Conservation (phyloP, 2,113 vertebrate species). For the Pygoscelis adeliae region DNA sequence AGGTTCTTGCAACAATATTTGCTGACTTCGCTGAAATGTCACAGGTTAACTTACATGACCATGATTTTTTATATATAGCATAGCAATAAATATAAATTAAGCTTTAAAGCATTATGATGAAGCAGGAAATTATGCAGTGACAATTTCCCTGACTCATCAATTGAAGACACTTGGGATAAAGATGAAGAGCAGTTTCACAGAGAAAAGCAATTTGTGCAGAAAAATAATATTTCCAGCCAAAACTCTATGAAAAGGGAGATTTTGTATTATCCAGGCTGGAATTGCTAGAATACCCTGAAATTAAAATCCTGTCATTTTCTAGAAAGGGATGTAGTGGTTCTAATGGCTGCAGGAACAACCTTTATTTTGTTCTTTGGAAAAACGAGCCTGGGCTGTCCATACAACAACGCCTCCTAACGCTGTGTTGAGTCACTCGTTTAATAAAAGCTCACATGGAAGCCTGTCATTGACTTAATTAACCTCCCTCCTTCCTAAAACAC, state of each 20-base stretch:
- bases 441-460: background rate
- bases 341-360: background rate
- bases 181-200: background rate
- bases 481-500: background rate
- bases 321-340: background rate
- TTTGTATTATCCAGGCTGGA: background rate
- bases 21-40: constrained; percentile 6
- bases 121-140: background rate
- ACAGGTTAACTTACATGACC: background rate
- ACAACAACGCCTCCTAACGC: background rate
- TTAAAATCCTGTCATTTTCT: background rate
- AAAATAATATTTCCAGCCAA: background rate
- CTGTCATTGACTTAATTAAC: background rate
- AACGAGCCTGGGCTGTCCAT: background rate
- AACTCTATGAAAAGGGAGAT: background rate
- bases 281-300: background rate
- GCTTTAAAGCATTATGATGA: background rate
- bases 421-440: background rate
- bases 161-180: background rate
- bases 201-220: background rate
- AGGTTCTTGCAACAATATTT: constrained; percentile 10
- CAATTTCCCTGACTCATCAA: background rate
- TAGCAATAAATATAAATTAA: background rate
- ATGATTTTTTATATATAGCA: background rate
- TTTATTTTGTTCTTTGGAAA: background rate